Base-by-base conservation (phyloP, 2,888 invertebrate genomes). In the Cosmia trapezina region DNA sequence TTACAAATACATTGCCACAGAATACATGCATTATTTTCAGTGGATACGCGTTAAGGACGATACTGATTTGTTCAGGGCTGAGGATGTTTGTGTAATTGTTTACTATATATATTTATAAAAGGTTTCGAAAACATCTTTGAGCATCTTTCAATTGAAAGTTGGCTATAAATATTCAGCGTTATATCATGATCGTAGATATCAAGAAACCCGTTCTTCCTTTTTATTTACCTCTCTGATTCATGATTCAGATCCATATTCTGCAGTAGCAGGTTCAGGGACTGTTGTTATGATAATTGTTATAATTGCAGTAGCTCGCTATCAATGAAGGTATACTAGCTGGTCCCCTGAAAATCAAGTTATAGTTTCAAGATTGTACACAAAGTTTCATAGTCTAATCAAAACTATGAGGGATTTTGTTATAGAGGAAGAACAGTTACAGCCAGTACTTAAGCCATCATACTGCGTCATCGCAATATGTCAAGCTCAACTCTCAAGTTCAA, bases 1-100 rank as follows among this genome's bases (percentile, higher is more conserved):
- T 91, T 90, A 91, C 90, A 90, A 89, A 91, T 88, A 89, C 80
- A 78, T 87, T 82, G 87, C 74, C 91, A 92, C 89, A 93, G 91
- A 92, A 83, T 90, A 91, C 73, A 76, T 80, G 56, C 76, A 71
- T 82, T 86, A 84, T 78, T 84, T 83, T 83, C 62, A 70, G 67
- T 78, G 73, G 77, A 84, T 63, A 82, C 82, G 81, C 76, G 78
- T 82, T 78, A 77, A 80, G 53, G 63, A 77, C 66, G 68, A 73
- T 49, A 61, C 41, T 57, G 49, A 62, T 67, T 73, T 74, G 37
- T 63, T 79, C 75, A 76, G 56, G 79, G 76, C 60, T 67, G 68
- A 56, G 28, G 33, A 65, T 78, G 17, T 61, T 62, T 63, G 49
- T 78, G 66, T 67, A 54, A 73, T 69, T 78, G 62, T 70, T 61